Conservation (phyloP, 2,797 vertebrate species). For the Adrianichthys oophorus region DNA sequence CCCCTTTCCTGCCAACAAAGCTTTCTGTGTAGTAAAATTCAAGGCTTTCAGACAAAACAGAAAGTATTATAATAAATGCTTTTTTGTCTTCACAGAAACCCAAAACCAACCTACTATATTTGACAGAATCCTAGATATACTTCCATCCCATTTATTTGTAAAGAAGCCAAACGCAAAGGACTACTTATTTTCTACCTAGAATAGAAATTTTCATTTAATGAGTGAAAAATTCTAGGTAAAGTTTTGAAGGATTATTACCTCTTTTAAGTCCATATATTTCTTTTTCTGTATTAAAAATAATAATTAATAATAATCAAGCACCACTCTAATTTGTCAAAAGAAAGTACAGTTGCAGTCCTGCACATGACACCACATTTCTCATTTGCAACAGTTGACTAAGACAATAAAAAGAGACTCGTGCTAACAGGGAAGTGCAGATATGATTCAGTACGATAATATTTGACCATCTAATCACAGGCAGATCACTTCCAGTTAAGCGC, state of each 20-base stretch:
- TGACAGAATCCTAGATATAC: conserved; percentile 8
- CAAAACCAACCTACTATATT: conserved; percentile 15
- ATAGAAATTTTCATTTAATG: too few relatives aligned
- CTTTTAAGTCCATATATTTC: too few relatives aligned
- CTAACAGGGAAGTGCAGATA: conserved; percentile 5
- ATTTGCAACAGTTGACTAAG: conserved; percentile 4
- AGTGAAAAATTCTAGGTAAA: too few relatives aligned
- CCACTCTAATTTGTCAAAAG: too few relatives aligned
- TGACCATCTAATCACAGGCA: conserved; percentile 31
- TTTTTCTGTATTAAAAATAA: too few relatives aligned
- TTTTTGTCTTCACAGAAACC: conserved; percentile 10
- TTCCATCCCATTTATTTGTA: conserved; percentile 13
- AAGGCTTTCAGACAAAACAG: conserved; percentile 14
- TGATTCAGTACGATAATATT: conserved; percentile 19
- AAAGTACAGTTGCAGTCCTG: too few relatives aligned
- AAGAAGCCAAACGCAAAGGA: conserved; percentile 2
- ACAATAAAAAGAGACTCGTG: conserved; percentile 5
- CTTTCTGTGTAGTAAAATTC: conserved; percentile 18
- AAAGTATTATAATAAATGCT: conserved; percentile 14
- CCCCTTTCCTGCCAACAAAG: conserved; percentile 34
- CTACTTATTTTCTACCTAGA: background rate
- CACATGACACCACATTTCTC: conserved; percentile 6
- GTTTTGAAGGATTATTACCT: conserved; percentile 1
- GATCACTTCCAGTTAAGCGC: conserved; percentile 15
- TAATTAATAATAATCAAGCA: too few relatives aligned